phyloP scores from a whole-genome alignment of 1,140 invertebrate genomes.

The Drosophila seguyi region DNA sequence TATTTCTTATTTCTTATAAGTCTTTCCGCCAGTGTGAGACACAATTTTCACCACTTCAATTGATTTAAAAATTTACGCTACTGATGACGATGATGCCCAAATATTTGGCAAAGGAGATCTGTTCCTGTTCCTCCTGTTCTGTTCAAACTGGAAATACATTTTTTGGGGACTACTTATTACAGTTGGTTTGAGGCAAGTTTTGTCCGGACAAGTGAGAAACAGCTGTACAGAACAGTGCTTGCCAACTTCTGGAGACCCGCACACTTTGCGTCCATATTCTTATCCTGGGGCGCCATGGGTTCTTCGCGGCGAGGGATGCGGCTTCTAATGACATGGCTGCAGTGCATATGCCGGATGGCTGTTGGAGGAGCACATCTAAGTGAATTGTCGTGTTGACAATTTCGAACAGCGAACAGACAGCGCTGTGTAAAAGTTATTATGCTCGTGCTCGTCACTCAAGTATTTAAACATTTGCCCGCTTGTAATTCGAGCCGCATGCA shows the following conservation, averaged over 20 bases:
- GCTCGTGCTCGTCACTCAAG: conserved; percentile 74
- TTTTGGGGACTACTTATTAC: neutral
- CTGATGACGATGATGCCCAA: neutral
- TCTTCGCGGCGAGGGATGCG: neutral
- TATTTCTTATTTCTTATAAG: too few relatives aligned
- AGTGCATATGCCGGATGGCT: conserved; percentile 40
- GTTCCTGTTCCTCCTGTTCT: too few relatives aligned
- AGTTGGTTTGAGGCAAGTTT: neutral
- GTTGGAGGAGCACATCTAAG: conserved; percentile 61
- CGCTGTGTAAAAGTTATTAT: conserved; percentile 77
- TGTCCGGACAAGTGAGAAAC: conserved; percentile 8
- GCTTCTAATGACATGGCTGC: conserved; percentile 38
- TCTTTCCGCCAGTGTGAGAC: too few relatives aligned
- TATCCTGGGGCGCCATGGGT: conserved; percentile 23
- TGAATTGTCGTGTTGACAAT: conserved; percentile 82
- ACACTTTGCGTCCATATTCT: neutral
- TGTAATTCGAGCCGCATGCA: conserved; percentile 79
- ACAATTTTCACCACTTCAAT: too few relatives aligned
- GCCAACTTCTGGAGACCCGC: conserved; percentile 5
- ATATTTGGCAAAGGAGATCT: neutral
- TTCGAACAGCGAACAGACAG: conserved; percentile 43
- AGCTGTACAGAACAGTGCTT: neutral
- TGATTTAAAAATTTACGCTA: too few relatives aligned
- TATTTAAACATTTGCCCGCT: conserved; percentile 82
- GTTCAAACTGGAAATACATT: neutral